Conservation (phyloP, 2,888 invertebrate species). For the Axea sp. region DNA sequence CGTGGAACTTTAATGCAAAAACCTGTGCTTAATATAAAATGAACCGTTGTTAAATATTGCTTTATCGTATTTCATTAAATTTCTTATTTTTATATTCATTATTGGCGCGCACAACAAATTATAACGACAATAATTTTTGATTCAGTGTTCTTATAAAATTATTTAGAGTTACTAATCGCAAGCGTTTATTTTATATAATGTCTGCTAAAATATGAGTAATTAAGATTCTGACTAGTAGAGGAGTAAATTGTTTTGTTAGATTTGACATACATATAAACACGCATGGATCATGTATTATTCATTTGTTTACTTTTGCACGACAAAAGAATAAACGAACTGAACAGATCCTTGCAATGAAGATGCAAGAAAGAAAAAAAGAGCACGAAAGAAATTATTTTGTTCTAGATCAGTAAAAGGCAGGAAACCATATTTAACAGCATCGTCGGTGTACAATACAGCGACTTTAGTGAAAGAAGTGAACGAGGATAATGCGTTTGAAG, state of each 20-base stretch:
- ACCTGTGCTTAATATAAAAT: not conserved
- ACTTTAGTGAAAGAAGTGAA: conserved; percentile 19
- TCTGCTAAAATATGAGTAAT: no score
- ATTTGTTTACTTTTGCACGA: conserved; percentile 24
- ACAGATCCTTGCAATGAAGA: no score
- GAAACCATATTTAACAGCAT: conserved; percentile 49
- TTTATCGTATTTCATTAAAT: no score
- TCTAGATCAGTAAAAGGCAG: conserved; percentile 31
- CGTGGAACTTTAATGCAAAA: conserved; percentile 5
- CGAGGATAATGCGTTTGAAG: conserved; percentile 41
- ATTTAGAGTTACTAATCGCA: no score
- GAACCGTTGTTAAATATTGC: not conserved
- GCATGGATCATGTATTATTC: conserved; percentile 21
- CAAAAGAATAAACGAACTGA: conserved; percentile 16
- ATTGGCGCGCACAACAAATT: no score
- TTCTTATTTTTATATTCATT: no score
- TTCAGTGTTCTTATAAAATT: no score
- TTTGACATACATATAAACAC: not conserved
- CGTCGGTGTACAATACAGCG: conserved; percentile 3
- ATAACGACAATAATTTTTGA: no score
- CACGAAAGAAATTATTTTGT: conserved; percentile 20
- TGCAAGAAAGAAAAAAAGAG: conserved; percentile 10
- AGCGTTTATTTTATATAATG: no score
- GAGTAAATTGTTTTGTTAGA: no score
- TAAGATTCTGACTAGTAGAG: no score